phyloP scores from a whole-genome alignment of 2,888 invertebrate species.

The Oeneis ivallda region DNA sequence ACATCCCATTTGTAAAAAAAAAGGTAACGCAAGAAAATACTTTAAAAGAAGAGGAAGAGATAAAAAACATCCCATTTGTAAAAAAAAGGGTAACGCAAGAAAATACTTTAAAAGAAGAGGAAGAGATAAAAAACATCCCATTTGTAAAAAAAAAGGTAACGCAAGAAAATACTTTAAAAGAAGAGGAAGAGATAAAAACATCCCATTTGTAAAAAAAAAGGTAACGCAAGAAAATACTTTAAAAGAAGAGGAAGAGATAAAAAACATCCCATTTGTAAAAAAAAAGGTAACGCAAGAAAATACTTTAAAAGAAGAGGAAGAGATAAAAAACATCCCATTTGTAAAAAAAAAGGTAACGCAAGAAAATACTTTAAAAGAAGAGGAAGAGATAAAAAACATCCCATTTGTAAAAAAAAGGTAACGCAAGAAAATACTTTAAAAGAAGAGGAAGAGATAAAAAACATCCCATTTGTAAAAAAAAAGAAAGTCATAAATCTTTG shows the following conservation, averaged over 20 bases:
- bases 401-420: background rate
- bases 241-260: constrained; percentile 15
- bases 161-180: constrained; percentile 10
- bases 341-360: constrained; percentile 6
- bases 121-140: constrained; percentile 16
- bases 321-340: constrained; percentile 13
- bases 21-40: constrained; percentile 13
- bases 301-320: constrained; percentile 7
- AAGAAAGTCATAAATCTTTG: constrained; percentile 24
- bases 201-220: background rate
- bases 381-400: constrained; percentile 16
- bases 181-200: constrained; percentile 16
- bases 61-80: constrained; percentile 10
- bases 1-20: background rate
- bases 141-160: constrained; percentile 3
- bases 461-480: constrained; percentile 2
- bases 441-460: constrained; percentile 16
- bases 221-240: constrained; percentile 9
- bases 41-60: constrained; percentile 9
- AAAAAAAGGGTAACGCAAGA: constrained; percentile 8
- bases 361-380: constrained; percentile 9
- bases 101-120: constrained; percentile 4
- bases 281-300: constrained; percentile 11
- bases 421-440: constrained; percentile 12
- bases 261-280: constrained; percentile 3